Conservation (phyloP, 2,797 vertebrate species). For the Danio kyathit region DNA sequence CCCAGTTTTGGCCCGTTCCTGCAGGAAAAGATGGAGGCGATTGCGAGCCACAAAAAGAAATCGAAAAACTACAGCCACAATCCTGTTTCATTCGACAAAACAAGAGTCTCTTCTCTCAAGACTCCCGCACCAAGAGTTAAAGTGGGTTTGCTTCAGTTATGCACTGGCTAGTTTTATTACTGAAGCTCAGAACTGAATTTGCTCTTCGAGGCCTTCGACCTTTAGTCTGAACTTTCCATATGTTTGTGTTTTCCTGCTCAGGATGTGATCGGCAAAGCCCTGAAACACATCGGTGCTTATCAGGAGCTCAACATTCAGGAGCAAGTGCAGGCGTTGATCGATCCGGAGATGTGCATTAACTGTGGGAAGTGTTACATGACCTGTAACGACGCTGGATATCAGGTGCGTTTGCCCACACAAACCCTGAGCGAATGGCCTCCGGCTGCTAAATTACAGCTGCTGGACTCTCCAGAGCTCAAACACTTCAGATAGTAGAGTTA, state of each 20-base stretch:
- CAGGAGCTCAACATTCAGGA: conserved; percentile 86
- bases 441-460: conserved; percentile 32
- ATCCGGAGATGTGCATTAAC: conserved; percentile 95
- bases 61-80: conserved; percentile 60
- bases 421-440: conserved; percentile 30
- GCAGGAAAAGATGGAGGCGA: conserved; percentile 78
- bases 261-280: conserved; percentile 87
- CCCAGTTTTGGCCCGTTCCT: conserved; percentile 87
- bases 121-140: conserved; percentile 80
- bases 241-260: conserved; percentile 62
- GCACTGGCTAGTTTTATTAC: neutral
- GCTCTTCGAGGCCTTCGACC: conserved; percentile 1
- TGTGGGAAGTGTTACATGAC: conserved; percentile 95
- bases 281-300: conserved; percentile 88
- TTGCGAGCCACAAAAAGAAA: conserved; percentile 79
- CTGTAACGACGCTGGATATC: conserved; percentile 90
- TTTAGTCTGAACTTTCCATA: conserved; percentile 26
- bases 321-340: conserved; percentile 89
- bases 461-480: conserved; percentile 23
- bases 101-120: conserved; percentile 71
- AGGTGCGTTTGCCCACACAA: conserved; percentile 75
- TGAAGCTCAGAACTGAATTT: conserved; percentile 19
- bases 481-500: neutral
- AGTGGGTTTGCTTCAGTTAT: conserved; percentile 66
- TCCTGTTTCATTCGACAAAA: conserved; percentile 48